Percentiles rank a stretch among this genome's conserved stretches.
These are phyloP conservation scores for Torymus texanus DNA, from an alignment of 2,888 invertebrate species.

Conservation along the genomic window DNA sequence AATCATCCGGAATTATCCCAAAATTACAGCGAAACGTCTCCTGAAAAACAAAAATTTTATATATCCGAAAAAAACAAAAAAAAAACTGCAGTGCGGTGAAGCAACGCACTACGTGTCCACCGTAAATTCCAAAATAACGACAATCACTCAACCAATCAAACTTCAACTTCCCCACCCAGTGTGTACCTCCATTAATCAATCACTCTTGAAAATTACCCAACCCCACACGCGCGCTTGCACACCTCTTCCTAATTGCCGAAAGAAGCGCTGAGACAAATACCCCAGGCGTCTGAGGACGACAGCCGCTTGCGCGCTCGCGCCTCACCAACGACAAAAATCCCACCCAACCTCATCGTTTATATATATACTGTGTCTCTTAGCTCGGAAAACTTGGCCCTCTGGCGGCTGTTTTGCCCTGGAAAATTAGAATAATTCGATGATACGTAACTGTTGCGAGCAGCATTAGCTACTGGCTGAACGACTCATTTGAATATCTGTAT, in stretches of 20 bases:
- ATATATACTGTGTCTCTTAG: background rate
- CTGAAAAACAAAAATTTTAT: too few species aligned
- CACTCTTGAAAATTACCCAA: background rate
- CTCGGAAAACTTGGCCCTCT: conserved; percentile 37
- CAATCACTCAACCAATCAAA: too few species aligned
- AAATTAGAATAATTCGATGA: conserved; percentile 75
- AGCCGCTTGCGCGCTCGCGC: background rate
- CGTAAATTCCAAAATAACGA: too few species aligned
- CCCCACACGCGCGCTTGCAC: too few species aligned
- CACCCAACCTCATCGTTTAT: too few species aligned
- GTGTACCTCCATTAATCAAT: conserved; percentile 25
- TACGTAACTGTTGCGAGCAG: conserved; percentile 75
- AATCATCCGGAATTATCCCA: too few species aligned
- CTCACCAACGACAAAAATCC: conserved; percentile 7
- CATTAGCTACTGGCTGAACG: conserved; percentile 56
- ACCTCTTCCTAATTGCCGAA: conserved; percentile 6
- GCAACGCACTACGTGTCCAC: too few species aligned
- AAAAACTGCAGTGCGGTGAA: too few species aligned
- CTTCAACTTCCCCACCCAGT: too few species aligned
- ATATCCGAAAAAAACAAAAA: too few species aligned
- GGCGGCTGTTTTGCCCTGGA: conserved; percentile 68
- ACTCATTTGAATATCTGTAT: conserved; percentile 74
- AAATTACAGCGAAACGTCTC: too few species aligned
- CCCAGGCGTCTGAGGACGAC: conserved; percentile 20
- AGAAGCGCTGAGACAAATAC: background rate